phyloP scores from a whole-genome alignment of 2,797 vertebrate species.

The Lacerta bilineata region DNA sequence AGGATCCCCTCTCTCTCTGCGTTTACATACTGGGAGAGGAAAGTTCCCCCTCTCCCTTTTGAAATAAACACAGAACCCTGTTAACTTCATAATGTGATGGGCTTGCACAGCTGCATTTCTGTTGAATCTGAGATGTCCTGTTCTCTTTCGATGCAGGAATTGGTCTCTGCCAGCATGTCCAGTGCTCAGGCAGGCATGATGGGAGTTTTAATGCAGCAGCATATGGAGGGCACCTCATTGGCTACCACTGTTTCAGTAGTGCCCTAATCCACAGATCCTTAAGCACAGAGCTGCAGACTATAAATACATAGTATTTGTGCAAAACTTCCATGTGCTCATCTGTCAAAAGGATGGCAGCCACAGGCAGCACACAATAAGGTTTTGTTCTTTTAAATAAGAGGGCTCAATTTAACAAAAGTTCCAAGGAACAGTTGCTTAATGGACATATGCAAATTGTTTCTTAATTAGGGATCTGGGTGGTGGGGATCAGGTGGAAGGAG shows the following conservation, averaged over 20 bases:
- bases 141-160: too few species aligned
- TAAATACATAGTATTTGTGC: background rate
- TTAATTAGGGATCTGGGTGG: background rate
- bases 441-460: background rate
- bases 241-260: background rate
- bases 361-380: background rate
- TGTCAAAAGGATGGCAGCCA: background rate
- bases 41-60: too few species aligned
- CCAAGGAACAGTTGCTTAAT: background rate
- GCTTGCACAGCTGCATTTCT: too few species aligned
- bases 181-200: too few species aligned
- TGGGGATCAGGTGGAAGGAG: background rate
- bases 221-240: too few species aligned
- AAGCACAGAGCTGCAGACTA: background rate
- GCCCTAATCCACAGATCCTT: background rate
- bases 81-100: too few species aligned
- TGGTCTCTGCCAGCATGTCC: too few species aligned
- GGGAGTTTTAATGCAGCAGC: too few species aligned
- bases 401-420: background rate
- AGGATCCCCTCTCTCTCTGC: too few species aligned
- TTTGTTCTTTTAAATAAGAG: background rate
- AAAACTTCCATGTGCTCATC: background rate
- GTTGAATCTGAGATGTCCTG: background rate
- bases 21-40: too few species aligned
- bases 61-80: too few species aligned